These are phyloP conservation scores for Coregonus clupeaformis DNA, from an alignment of 2,113 vertebrate genomes.

Conservation along the genomic window DNA sequence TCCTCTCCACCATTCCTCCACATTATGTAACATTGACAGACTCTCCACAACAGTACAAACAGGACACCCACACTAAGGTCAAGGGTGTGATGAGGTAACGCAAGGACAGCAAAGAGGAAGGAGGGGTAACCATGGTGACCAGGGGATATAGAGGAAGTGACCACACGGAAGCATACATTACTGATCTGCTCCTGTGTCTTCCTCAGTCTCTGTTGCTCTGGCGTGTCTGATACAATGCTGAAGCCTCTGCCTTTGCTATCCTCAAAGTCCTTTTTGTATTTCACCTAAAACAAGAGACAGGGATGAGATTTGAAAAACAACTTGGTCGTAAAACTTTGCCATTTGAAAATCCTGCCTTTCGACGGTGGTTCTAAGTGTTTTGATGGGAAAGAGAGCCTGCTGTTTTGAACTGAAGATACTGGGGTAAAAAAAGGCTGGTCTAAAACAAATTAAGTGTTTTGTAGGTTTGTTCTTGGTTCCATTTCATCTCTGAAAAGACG, in stretches of 20 bases:
- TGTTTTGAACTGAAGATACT: no score
- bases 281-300: constrained; percentile 65
- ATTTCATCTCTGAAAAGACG: no score
- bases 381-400: no score
- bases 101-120: constrained; percentile 1
- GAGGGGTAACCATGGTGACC: background rate
- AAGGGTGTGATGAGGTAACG: no score
- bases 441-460: no score
- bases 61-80: no score
- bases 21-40: background rate
- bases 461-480: no score
- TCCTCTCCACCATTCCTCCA: background rate
- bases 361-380: background rate
- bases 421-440: no score
- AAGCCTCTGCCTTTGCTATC: constrained; percentile 84
- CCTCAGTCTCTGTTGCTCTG: background rate
- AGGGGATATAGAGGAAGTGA: background rate
- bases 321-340: no score
- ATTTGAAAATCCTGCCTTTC: no score
- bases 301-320: background rate
- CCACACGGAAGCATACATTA: background rate
- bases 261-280: constrained; percentile 85
- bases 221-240: background rate
- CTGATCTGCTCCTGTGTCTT: constrained; percentile 1
- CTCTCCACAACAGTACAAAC: background rate